phyloP scores from a whole-genome alignment of 2,113 vertebrate species.

The Siniperca knerii region DNA sequence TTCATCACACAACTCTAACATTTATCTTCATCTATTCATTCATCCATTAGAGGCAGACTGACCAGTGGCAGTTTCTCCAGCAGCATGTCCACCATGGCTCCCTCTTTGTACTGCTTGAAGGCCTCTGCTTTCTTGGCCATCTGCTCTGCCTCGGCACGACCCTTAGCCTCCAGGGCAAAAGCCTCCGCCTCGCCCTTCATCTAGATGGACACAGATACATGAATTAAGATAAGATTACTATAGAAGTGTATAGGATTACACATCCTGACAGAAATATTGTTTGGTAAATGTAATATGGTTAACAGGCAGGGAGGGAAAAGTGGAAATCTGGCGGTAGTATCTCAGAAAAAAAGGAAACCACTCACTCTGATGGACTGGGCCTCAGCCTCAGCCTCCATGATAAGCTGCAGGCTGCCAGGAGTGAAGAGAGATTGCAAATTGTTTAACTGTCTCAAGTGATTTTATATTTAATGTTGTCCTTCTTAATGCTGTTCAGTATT shows the following conservation, averaged over 20 bases:
- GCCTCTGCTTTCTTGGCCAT: constrained; percentile 94
- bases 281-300: not conserved
- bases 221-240: no score
- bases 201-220: constrained; percentile 66
- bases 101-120: constrained; percentile 91
- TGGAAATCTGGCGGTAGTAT: not conserved
- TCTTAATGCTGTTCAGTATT: not conserved
- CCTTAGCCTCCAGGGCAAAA: constrained; percentile 89
- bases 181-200: constrained; percentile 92
- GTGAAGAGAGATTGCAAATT: not conserved
- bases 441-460: not conserved
- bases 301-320: not conserved
- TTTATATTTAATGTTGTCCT: not conserved
- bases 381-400: constrained; percentile 94
- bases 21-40: not conserved
- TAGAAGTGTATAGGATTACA: no score
- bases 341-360: not conserved
- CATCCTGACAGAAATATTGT: not conserved
- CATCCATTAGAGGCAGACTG: constrained; percentile 36
- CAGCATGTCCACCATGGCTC: constrained; percentile 94
- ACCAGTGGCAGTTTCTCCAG: constrained; percentile 93
- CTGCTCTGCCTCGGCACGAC: constrained; percentile 91
- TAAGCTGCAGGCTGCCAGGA: constrained; percentile 86
- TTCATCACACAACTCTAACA: not conserved
- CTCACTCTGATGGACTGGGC: constrained; percentile 90